phyloP scores from a whole-genome alignment of 2,797 vertebrate genomes.

The Lemur catta region DNA sequence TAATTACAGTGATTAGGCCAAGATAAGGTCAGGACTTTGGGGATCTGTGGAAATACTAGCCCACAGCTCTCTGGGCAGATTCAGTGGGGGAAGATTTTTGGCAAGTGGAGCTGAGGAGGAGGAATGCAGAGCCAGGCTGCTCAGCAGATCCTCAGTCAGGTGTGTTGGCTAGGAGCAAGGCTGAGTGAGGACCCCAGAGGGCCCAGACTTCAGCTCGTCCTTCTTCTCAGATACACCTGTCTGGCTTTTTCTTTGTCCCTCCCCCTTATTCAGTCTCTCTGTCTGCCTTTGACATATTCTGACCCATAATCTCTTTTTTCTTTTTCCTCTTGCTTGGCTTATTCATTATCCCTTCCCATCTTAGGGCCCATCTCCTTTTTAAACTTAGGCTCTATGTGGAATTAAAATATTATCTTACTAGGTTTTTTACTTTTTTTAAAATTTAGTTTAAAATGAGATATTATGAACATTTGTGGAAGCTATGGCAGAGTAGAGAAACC shows the following conservation, averaged over 20 bases:
- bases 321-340: neutral
- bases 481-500: neutral
- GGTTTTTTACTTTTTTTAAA: slow-evolving; percentile 3
- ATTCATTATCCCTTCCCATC: neutral
- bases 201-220: neutral
- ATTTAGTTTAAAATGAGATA: slow-evolving; percentile 25
- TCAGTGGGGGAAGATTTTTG: neutral
- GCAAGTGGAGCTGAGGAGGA: neutral
- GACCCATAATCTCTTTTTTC: neutral
- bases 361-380: neutral
- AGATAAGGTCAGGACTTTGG: neutral
- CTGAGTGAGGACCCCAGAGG: neutral
- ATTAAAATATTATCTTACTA: neutral
- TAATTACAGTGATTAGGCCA: neutral
- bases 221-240: neutral
- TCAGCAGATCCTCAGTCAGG: neutral
- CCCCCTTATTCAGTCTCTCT: neutral
- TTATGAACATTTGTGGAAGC: neutral
- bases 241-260: neutral
- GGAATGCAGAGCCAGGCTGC: neutral
- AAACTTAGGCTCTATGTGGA: neutral
- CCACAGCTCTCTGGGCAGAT: neutral
- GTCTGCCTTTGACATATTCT: neutral
- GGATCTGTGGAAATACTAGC: neutral
- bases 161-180: neutral